These are phyloP conservation scores for Deilephila porcellus DNA, from an alignment of 2,888 invertebrate species.

Conservation along the genomic window DNA sequence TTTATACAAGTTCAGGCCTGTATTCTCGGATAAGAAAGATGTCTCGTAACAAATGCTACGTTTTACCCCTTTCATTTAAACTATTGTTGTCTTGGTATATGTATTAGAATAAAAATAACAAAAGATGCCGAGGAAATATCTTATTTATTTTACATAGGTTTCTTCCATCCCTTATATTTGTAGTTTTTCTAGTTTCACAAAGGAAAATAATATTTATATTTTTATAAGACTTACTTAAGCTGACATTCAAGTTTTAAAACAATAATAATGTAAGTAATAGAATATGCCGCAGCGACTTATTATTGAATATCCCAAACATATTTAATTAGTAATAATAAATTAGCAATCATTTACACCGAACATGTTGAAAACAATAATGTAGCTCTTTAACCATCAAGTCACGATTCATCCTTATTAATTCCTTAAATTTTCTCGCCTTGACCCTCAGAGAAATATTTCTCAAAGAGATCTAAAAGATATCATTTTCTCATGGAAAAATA, in stretches of 20 bases:
- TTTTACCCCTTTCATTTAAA: constrained; percentile 13
- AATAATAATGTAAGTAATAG: too few species aligned
- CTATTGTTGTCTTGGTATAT: neutral
- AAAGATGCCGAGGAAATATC: too few species aligned
- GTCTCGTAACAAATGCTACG: constrained; percentile 15
- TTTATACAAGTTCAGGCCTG: constrained; percentile 12
- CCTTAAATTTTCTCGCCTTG: constrained; percentile 10
- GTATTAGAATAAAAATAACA: too few species aligned
- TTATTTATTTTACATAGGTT: too few species aligned
- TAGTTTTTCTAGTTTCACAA: too few species aligned
- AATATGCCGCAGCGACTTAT: too few species aligned
- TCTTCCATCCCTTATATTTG: too few species aligned
- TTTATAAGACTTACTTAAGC: too few species aligned
- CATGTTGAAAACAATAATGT: neutral
- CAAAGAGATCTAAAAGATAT: constrained; percentile 25
- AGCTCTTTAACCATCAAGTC: neutral
- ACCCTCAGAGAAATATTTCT: constrained; percentile 17
- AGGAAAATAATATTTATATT: too few species aligned
- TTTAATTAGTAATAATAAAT: neutral
- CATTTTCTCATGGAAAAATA: constrained; percentile 22
- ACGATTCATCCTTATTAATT: neutral
- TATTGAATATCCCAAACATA: too few species aligned
- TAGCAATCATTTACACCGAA: neutral
- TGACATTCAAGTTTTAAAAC: too few species aligned
- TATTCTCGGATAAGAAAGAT: constrained; percentile 10